Evolutionary conservation across 2,888 invertebrate species (phyloP).

Genomic region (Papilio demoleus): DNA sequence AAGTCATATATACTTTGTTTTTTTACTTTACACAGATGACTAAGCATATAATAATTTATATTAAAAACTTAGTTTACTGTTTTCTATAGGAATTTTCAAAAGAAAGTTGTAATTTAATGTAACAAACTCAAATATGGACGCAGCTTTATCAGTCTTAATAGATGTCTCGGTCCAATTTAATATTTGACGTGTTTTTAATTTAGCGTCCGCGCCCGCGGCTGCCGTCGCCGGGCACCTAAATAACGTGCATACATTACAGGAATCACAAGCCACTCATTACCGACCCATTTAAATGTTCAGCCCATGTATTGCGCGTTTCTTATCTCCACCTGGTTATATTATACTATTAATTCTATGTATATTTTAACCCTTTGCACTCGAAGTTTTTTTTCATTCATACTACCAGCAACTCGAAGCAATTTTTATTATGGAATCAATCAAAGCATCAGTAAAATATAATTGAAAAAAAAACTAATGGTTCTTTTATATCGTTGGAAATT

Average conservation of each 20-base stretch:
- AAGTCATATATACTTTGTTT: too few species aligned
- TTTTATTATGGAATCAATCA: too few species aligned
- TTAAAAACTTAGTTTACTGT: too few species aligned
- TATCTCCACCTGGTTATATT: slow-evolving; percentile 18
- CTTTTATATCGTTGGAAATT: too few species aligned
- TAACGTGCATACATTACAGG: slow-evolving; percentile 64
- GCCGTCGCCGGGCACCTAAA: slow-evolving; percentile 65
- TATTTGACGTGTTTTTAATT: slow-evolving; percentile 84
- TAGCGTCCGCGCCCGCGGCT: slow-evolving; percentile 80
- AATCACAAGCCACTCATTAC: slow-evolving; percentile 78
- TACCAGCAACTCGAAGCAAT: too few species aligned
- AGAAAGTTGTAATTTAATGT: background rate
- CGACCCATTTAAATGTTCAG: slow-evolving; percentile 67
- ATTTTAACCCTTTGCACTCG: too few species aligned
- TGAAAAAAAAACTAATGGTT: too few species aligned
- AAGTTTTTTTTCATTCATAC: too few species aligned
- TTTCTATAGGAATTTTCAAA: too few species aligned
- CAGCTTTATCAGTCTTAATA: slow-evolving; percentile 74
- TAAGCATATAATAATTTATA: too few species aligned
- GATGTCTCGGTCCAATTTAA: slow-evolving; percentile 84
- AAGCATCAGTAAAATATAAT: too few species aligned
- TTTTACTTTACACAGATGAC: too few species aligned
- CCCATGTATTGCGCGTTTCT: slow-evolving; percentile 40
- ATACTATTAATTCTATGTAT: slow-evolving; percentile 25
- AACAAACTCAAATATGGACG: slow-evolving; percentile 50